A percentile compares a stretch with the other conserved stretches of the same genome.
Evolutionary conservation across 2,113 vertebrate species (phyloP).

Genomic region (Centropus unirufus): DNA sequence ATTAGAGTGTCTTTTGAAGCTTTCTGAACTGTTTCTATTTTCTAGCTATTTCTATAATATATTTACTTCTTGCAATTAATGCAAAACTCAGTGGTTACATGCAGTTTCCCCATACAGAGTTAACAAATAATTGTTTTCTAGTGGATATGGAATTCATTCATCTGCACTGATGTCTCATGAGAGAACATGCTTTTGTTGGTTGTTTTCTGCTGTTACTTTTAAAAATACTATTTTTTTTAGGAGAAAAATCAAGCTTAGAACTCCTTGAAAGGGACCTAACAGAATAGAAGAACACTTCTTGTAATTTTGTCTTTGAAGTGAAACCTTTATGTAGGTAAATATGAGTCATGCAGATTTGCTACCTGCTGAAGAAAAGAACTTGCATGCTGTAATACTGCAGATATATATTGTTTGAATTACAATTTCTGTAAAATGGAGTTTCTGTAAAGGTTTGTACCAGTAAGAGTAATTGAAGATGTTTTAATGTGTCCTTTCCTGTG

Average conservation of each 20-base stretch:
- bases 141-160: not conserved
- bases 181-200: not conserved
- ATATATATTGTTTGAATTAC: not conserved
- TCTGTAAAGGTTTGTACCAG: not conserved
- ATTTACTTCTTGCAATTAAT: not conserved
- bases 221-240: not conserved
- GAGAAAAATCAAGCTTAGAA: not conserved
- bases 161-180: not conserved
- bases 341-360: not conserved
- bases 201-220: not conserved
- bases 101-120: not conserved
- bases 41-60: not conserved
- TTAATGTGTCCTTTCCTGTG: not conserved
- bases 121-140: not conserved
- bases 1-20: not conserved
- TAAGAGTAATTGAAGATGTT: not conserved
- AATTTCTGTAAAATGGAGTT: not conserved
- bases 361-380: slow-evolving; percentile 10
- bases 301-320: slow-evolving; percentile 22
- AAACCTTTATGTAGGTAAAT: slow-evolving; percentile 44
- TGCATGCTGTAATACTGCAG: not conserved
- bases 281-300: slow-evolving; percentile 7
- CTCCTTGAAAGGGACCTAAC: not conserved
- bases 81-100: not conserved
- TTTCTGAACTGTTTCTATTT: not conserved